phyloP scores from a whole-genome alignment of 2,797 vertebrate genomes.

The Liasis olivaceus region DNA sequence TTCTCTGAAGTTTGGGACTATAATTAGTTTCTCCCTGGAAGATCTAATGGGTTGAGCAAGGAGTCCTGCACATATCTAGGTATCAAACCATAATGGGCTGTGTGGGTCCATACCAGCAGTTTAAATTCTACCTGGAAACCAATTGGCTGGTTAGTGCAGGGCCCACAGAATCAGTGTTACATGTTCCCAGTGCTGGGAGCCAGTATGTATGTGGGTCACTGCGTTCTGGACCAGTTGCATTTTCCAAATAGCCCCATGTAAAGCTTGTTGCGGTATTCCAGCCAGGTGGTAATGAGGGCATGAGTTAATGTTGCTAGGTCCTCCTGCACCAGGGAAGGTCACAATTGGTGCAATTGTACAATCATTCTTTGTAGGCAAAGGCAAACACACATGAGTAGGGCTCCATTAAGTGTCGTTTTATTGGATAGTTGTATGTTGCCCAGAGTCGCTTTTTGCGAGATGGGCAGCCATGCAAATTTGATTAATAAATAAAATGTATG shows the following conservation, averaged over 20 bases:
- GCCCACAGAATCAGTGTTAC: neutral
- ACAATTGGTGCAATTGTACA: neutral
- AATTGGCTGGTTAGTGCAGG: neutral
- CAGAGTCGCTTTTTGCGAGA: too few species aligned
- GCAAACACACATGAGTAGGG: neutral
- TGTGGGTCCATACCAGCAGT: too few species aligned
- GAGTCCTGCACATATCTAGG: too few species aligned
- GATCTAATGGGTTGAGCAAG: too few species aligned
- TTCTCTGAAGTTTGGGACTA: too few species aligned
- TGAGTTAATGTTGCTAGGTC: neutral
- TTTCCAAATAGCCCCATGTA: neutral
- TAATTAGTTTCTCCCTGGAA: too few species aligned
- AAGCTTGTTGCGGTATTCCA: neutral
- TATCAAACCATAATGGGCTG: too few species aligned
- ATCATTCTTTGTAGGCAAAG: neutral
- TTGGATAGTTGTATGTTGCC: too few species aligned
- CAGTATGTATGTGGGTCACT: neutral
- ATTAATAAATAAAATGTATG: too few species aligned
- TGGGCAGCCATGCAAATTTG: too few species aligned
- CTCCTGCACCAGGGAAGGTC: neutral
- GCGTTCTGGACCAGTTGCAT: neutral
- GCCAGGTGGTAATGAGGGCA: neutral
- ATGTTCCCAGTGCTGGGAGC: neutral
- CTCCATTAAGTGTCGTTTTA: neutral
- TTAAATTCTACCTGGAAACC: neutral